Evolutionary conservation across 2,113 vertebrate genomes (phyloP).

Genomic region (Furnarius figulus): DNA sequence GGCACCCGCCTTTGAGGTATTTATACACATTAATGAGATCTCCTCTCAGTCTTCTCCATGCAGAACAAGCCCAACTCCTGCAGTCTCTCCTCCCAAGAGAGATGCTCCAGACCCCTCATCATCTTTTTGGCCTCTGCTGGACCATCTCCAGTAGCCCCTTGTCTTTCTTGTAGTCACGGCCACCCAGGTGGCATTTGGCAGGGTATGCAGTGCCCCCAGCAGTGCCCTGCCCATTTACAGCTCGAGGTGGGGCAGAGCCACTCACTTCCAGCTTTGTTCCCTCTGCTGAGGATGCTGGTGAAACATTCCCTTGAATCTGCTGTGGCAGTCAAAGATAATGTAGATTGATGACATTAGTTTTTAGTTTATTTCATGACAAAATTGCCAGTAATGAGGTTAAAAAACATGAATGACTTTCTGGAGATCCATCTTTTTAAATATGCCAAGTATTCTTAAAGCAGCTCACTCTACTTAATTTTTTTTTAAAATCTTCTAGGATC

Average conservation of each 20-base stretch:
- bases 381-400: background rate
- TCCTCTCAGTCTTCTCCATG: background rate
- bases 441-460: background rate
- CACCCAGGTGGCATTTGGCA: accelerated
- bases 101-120: background rate
- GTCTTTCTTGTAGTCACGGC: accelerated
- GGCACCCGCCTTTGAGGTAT: background rate
- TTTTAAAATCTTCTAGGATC: background rate
- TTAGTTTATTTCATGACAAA: background rate
- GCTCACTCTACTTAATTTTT: background rate
- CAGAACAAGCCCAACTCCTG: background rate
- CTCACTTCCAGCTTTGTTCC: too few species aligned
- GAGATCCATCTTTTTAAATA: background rate
- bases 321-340: too few species aligned
- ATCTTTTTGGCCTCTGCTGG: too few species aligned
- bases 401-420: background rate
- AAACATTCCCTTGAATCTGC: too few species aligned
- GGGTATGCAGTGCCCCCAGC: background rate
- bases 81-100: background rate
- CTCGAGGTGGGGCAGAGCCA: accelerated
- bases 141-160: background rate
- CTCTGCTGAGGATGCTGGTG: accelerated
- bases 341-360: background rate
- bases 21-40: too few species aligned
- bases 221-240: background rate